phyloP scores from a whole-genome alignment of 30 jellyfish, hydroid and myxozoan genomes.

The Pseudorhiza aurosa region DNA sequence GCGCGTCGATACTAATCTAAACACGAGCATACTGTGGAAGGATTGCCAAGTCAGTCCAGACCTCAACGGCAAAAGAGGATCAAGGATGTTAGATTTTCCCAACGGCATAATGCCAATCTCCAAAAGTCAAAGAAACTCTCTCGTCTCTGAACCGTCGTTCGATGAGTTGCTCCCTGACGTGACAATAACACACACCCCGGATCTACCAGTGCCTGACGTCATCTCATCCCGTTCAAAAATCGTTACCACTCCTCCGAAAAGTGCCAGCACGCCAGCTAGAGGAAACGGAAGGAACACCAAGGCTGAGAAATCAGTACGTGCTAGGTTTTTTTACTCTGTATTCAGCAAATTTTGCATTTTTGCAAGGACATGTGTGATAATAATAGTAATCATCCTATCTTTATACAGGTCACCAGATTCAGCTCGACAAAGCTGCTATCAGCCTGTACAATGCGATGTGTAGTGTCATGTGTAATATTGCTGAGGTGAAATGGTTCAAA shows the following conservation, averaged over 20 bases:
- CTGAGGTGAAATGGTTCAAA: no score
- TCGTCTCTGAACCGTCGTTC: conserved; percentile 69
- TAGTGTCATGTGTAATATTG: no score
- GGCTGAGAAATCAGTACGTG: not conserved
- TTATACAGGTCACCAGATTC: no score
- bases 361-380: no score
- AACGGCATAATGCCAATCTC: conserved; percentile 58
- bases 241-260: conserved; percentile 8
- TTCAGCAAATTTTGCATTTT: no score
- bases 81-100: conserved; percentile 26
- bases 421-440: no score
- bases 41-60: conserved; percentile 61
- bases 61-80: conserved; percentile 1
- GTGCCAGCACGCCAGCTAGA: conserved; percentile 51
- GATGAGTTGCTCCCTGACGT: conserved; percentile 35
- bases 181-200: conserved; percentile 1
- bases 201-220: conserved; percentile 46
- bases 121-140: conserved; percentile 54
- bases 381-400: no score
- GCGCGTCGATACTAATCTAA: conserved; percentile 44
- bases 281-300: not conserved
- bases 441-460: no score
- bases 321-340: no score
- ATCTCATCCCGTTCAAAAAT: not conserved
- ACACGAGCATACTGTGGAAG: conserved; percentile 59